These are phyloP conservation scores for Incurvaria masculella DNA, from an alignment of 2,888 invertebrate species.

Conservation along the genomic window DNA sequence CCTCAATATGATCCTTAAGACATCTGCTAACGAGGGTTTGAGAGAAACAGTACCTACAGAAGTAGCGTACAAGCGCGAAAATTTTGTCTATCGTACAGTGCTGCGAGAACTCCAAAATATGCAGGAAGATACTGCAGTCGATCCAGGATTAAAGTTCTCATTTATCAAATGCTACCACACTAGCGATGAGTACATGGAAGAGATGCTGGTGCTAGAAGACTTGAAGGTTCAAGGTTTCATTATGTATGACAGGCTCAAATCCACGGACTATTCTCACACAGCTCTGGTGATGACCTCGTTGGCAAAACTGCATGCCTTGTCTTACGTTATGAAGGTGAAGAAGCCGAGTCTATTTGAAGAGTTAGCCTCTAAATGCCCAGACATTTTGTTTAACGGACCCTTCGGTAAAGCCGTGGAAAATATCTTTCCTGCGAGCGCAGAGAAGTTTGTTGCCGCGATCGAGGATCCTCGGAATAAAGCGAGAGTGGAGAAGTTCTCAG, in stretches of 20 bases:
- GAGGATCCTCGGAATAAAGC: not conserved
- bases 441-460: not conserved
- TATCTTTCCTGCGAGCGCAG: not conserved
- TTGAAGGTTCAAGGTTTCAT: constrained; percentile 12
- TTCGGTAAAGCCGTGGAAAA: not conserved
- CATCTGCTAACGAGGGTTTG: not conserved
- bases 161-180: constrained; percentile 5
- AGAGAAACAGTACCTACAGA: constrained; percentile 3
- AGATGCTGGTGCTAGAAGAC: constrained; percentile 16
- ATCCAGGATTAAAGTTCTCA: not conserved
- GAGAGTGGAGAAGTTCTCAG: not conserved
- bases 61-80: constrained; percentile 5
- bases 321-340: constrained; percentile 15
- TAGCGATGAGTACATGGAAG: constrained; percentile 4
- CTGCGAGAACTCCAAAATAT: constrained; percentile 5
- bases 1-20: not conserved
- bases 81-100: constrained; percentile 4
- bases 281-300: constrained; percentile 13
- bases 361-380: constrained; percentile 3
- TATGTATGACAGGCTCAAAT: constrained; percentile 10
- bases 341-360: constrained; percentile 10
- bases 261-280: constrained; percentile 11
- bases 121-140: constrained; percentile 1
- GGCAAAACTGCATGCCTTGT: constrained; percentile 18
- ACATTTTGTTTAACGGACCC: not conserved